A percentile compares a stretch with the other conserved stretches of the same genome.
These are phyloP conservation scores for Psammodynastes pulverulentus DNA, from an alignment of 2,113 vertebrate species.

Conservation along the genomic window DNA sequence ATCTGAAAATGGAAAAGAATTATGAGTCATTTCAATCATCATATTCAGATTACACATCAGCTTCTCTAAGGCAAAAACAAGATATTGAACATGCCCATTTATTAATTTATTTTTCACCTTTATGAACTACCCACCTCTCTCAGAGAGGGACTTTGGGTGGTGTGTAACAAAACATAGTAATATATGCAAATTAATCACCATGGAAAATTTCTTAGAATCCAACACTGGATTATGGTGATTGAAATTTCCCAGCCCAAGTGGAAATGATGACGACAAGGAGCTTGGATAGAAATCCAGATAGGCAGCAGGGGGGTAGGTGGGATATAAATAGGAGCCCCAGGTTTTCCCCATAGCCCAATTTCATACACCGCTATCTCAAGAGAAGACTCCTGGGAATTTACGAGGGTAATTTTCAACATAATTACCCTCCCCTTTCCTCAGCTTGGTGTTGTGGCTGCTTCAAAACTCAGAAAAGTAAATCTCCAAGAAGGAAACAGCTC, in stretches of 20 bases:
- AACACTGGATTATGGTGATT: background rate
- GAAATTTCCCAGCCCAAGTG: background rate
- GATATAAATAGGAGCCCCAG: background rate
- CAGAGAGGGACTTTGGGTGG: too few species aligned
- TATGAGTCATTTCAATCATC: background rate
- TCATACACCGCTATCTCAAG: background rate
- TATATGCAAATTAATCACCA: background rate
- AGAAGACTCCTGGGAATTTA: background rate
- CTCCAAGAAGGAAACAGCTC: background rate
- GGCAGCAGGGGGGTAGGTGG: background rate
- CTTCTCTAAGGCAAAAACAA: background rate
- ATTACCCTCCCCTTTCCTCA: background rate
- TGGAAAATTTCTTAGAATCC: background rate
- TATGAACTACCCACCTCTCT: too few species aligned
- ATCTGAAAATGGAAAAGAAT: background rate
- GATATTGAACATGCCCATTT: background rate
- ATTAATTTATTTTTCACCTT: too few species aligned
- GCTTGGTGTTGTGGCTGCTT: background rate
- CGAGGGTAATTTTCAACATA: background rate
- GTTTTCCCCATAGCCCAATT: background rate
- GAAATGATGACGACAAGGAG: background rate
- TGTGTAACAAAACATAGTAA: too few species aligned
- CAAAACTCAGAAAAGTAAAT: background rate
- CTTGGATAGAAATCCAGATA: background rate
- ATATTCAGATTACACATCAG: background rate